Evolutionary conservation across 2,797 vertebrate species (phyloP).

Genomic region (Acanthurus lineatus): DNA sequence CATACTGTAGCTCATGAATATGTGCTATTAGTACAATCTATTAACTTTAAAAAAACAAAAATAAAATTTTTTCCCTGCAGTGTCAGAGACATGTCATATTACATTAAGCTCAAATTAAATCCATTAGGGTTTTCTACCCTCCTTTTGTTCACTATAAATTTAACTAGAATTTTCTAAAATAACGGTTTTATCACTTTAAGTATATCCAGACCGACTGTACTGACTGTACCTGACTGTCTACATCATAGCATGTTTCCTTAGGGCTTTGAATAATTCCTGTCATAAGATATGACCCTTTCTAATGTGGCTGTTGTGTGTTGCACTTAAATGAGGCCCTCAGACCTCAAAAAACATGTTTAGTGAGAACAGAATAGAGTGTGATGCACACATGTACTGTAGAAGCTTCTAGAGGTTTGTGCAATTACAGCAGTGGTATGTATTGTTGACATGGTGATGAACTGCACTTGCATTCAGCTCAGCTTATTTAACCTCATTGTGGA

Average conservation of each 20-base stretch:
- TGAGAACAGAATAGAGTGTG: not conserved
- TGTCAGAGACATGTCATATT: no score
- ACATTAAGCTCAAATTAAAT: no score
- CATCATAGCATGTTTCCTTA: not conserved
- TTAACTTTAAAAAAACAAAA: no score
- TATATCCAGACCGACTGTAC: not conserved
- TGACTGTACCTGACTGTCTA: not conserved
- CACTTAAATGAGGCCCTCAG: not conserved
- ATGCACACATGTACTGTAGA: not conserved
- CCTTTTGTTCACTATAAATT: no score
- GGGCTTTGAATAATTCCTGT: not conserved
- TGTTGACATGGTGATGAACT: not conserved
- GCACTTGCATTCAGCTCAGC: not conserved
- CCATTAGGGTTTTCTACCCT: no score
- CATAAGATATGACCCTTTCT: not conserved
- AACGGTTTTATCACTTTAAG: no score
- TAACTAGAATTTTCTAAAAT: no score
- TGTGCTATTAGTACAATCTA: no score
- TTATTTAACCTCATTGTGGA: not conserved
- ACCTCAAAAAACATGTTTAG: slow-evolving; percentile 17
- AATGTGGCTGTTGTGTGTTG: not conserved
- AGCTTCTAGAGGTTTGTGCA: not conserved
- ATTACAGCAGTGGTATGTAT: not conserved
- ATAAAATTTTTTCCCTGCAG: no score
- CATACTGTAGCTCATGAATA: no score